Conservation (phyloP, 2,797 vertebrate species). For the Capromys pilorides region DNA sequence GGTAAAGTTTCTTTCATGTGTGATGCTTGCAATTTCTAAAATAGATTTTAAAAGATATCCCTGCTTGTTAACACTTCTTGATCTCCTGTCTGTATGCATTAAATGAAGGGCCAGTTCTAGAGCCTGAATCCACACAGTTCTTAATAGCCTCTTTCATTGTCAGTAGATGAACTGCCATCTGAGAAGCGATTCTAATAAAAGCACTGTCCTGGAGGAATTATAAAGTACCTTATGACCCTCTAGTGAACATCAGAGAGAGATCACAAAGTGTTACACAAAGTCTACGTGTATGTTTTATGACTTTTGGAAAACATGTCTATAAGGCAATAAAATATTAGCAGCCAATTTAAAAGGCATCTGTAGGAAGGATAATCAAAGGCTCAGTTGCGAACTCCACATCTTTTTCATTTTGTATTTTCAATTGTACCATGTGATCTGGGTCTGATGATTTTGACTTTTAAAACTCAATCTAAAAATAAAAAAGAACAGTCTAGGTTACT, state of each 20-base stretch:
- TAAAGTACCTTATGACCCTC: constrained; percentile 24
- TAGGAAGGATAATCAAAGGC: not conserved
- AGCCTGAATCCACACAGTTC: not conserved
- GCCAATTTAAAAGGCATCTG: constrained; percentile 20
- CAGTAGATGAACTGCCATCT: constrained; percentile 41
- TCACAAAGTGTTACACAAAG: not conserved
- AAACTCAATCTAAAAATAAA: not conserved
- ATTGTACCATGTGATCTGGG: not conserved
- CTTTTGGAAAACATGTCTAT: constrained; percentile 4
- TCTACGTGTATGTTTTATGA: not conserved
- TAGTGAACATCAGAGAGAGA: not conserved
- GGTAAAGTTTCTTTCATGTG: not conserved
- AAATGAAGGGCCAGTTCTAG: not conserved
- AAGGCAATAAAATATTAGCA: constrained; percentile 52
- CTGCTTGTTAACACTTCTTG: constrained; percentile 49
- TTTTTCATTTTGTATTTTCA: constrained; percentile 13
- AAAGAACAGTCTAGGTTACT: not conserved
- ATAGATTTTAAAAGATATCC: constrained; percentile 34
- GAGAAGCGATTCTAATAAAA: constrained; percentile 41
- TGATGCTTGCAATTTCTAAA: constrained; percentile 12
- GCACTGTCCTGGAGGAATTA: not conserved
- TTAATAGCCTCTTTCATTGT: constrained; percentile 20
- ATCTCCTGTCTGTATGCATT: constrained; percentile 27
- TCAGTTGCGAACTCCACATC: not conserved
- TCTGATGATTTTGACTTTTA: constrained; percentile 43